Conservation (phyloP, 2,113 vertebrate species). For the Otus sunia region DNA sequence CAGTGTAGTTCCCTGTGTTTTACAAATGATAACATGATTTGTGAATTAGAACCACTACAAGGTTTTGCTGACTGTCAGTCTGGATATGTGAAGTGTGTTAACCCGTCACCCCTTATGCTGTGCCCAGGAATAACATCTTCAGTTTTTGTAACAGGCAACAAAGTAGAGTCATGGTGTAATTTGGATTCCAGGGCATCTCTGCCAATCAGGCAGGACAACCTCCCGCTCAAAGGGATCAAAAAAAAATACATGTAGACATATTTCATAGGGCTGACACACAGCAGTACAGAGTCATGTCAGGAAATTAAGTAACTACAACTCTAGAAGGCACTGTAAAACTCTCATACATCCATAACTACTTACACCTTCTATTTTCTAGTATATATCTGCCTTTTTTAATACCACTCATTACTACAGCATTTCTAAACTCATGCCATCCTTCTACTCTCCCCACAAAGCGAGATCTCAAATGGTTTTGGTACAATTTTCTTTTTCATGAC, state of each 20-base stretch:
- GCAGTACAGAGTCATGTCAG: not conserved
- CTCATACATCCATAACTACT: not conserved
- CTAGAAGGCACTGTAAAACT: not conserved
- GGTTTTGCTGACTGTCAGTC: not conserved
- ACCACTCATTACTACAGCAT: not conserved
- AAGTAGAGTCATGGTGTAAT: not conserved
- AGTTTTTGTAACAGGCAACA: not conserved
- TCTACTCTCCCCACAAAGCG: not conserved
- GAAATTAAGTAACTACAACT: not conserved
- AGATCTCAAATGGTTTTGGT: not conserved
- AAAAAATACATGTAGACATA: not conserved
- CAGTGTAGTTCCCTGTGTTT: not conserved
- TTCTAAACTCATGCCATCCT: not conserved
- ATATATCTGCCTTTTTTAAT: not conserved
- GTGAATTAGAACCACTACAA: not conserved
- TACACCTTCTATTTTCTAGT: not conserved
- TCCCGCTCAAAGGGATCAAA: not conserved
- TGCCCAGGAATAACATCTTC: not conserved
- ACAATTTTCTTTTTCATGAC: not conserved
- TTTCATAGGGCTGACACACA: not conserved
- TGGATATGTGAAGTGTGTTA: rapidly evolving
- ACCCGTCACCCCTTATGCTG: not conserved
- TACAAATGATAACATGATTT: not conserved
- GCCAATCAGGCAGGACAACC: not conserved
- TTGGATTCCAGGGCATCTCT: not conserved